Base-by-base conservation (phyloP, 2,888 invertebrate species). In the Melanostoma mellinum region DNA sequence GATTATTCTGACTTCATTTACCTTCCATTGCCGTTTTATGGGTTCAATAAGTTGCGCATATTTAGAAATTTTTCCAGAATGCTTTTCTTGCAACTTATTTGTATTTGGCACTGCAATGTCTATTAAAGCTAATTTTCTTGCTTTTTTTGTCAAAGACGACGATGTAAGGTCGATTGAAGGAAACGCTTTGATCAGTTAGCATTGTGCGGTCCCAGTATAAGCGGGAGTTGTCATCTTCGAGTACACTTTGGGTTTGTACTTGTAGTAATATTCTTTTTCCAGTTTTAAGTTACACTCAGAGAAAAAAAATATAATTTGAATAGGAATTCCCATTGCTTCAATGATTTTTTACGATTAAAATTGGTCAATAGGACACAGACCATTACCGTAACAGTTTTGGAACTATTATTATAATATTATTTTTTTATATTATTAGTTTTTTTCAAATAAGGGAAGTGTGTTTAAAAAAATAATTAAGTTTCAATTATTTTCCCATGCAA, bases 91-190 rank as follows among this genome's bases (percentile, higher is more conserved):
- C 4, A 48, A 30, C 5, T 20, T 6, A 32, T 50, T 50, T 6
- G 32, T 50, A n/a, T 32, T 50, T 6, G 32, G 50, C 3, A 32
- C 50, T 3, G 50, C 50, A 32, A 50, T 50, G 9, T 50, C 32
- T 50, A 50, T 32, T 6, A 32, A 50, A 6, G 8, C 32, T 3
- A 50, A 32, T 50, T 32, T 32, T 3, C 32, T 6, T 32, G 32
- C 50, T 32, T 50, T 50, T n/a, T 50, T 50, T 50, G 50, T 50
- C 50, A 50, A 50, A 32, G 9, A 50, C 30, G 6, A 50, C 32
- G 33, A 50, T 50, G 32, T 32, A 6, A 50, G 50, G 32, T 30
- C 20, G 20, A 3, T 20, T 48, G 20, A 20, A 20, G 3, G 42
- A 10, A 3, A 46, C 44, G 42, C 42, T 42, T 42, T 42, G 42